These are phyloP conservation scores for Brachionus rubens DNA, from an alignment of 1,140 invertebrate species.

Conservation along the genomic window DNA sequence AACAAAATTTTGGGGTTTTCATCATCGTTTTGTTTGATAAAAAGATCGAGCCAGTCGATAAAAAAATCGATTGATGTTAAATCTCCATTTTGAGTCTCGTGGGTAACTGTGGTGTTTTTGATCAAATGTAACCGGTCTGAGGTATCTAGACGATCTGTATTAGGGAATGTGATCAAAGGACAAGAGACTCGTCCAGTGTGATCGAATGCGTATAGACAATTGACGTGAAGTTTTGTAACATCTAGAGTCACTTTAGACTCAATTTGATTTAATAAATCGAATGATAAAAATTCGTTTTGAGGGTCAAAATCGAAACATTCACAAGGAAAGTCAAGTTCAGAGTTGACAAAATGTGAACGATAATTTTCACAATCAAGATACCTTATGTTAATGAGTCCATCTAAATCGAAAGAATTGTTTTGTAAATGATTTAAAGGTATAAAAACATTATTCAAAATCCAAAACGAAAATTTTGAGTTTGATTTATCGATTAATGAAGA, in stretches of 20 bases:
- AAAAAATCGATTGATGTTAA: slow-evolving; percentile 2
- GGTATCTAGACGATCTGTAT: not conserved
- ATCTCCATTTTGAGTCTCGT: slow-evolving; percentile 28
- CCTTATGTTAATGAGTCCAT: not conserved
- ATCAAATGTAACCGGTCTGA: too few species aligned
- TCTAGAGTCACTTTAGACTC: not conserved
- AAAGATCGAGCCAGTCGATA: not conserved
- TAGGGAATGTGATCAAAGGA: not conserved
- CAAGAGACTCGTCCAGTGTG: not conserved
- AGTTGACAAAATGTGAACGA: not conserved
- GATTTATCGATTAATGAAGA: not conserved
- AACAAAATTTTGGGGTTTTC: not conserved
- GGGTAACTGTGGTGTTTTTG: too few species aligned
- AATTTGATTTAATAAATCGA: not conserved
- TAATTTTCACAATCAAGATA: not conserved
- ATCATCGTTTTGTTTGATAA: slow-evolving; percentile 1
- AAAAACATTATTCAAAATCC: not conserved
- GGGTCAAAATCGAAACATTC: not conserved
- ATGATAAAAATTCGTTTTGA: not conserved
- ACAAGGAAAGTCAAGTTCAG: not conserved
- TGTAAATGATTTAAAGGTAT: not conserved
- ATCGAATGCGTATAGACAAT: slow-evolving; percentile 13
- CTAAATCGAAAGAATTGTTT: not conserved
- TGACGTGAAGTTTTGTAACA: not conserved
- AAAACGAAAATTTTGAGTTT: slow-evolving; percentile 6